These are phyloP conservation scores for Pipistrellus pygmaeus DNA, from an alignment of 2,797 vertebrate species.

Conservation along the genomic window DNA sequence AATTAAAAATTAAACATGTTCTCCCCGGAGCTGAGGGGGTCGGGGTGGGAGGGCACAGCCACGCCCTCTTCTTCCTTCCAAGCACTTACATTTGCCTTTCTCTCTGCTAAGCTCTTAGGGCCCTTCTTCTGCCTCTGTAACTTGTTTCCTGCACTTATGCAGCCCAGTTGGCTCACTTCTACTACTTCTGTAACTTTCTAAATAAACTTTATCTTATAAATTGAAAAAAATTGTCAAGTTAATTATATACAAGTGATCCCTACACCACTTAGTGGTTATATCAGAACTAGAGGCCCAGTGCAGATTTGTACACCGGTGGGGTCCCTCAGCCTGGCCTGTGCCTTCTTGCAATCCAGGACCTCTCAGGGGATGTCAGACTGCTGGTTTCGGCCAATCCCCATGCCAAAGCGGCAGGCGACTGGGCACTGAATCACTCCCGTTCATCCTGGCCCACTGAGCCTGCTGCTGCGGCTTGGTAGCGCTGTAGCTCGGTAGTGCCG, in stretches of 20 bases:
- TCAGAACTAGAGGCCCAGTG: background rate
- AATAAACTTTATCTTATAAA: background rate
- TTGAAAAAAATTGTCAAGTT: background rate
- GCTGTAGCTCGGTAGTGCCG: too few species aligned
- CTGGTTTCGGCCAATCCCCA: too few species aligned
- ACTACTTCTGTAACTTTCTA: background rate
- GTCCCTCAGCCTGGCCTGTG: too few species aligned
- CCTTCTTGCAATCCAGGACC: too few species aligned
- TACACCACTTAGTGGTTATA: background rate
- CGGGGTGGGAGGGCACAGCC: background rate
- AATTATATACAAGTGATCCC: background rate
- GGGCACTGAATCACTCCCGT: too few species aligned
- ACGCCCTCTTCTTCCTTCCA: background rate
- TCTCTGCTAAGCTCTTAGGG: background rate
- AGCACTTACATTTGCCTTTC: background rate
- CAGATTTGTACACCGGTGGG: too few species aligned
- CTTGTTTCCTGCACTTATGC: background rate
- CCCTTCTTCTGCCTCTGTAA: background rate
- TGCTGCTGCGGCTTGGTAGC: too few species aligned
- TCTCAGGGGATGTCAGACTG: too few species aligned
- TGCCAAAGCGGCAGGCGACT: too few species aligned
- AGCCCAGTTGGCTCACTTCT: background rate
- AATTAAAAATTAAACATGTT: slow-evolving; percentile 29
- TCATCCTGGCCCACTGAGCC: too few species aligned
- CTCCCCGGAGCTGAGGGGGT: background rate